Conservation (phyloP, 2,888 invertebrate species). For the Chrysolina haemoptera region DNA sequence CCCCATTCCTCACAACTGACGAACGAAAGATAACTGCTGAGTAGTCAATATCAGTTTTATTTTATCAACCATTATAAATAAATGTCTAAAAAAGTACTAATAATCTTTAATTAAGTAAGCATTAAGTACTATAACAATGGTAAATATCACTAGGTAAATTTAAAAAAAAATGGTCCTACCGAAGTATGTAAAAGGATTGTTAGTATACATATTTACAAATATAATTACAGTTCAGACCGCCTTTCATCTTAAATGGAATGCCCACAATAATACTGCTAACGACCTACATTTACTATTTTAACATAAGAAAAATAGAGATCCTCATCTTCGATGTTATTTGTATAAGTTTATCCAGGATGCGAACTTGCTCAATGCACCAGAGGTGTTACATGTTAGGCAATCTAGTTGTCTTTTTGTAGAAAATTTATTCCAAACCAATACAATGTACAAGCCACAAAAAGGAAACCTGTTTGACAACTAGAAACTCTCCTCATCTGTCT, state of each 20-base stretch:
- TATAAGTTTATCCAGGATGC: not conserved
- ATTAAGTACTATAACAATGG: conserved; percentile 19
- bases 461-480: too few relatives aligned
- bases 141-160: conserved; percentile 23
- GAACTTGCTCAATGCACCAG: not conserved
- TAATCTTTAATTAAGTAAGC: not conserved
- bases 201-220: conserved; percentile 20
- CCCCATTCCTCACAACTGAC: too few relatives aligned
- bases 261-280: conserved; percentile 19
- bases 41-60: not conserved
- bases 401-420: too few relatives aligned
- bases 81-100: not conserved
- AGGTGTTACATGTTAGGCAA: too few relatives aligned
- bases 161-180: conserved; percentile 8
- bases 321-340: not conserved
- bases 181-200: conserved; percentile 16
- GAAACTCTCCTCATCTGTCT: too few relatives aligned
- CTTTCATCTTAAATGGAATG: not conserved
- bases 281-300: not conserved
- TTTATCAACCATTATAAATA: not conserved
- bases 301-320: not conserved
- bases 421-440: not conserved
- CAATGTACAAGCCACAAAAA: not conserved
- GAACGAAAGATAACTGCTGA: not conserved
- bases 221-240: not conserved